Percentiles rank a stretch among this genome's conserved stretches.
Evolutionary conservation across 2,888 invertebrate genomes (phyloP).

Genomic region (Eucera pruinosa): DNA sequence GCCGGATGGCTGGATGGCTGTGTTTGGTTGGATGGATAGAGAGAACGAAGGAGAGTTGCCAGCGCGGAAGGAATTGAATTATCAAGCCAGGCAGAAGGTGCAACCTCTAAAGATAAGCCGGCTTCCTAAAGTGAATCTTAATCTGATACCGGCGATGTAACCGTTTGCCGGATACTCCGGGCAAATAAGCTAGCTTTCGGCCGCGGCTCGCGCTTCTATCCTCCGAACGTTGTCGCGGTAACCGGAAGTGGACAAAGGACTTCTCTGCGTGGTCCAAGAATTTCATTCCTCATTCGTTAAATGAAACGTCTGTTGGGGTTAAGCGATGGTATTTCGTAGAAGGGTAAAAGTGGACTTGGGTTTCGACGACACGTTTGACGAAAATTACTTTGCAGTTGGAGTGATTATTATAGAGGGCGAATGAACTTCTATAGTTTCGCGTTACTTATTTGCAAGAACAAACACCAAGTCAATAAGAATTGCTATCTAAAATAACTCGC

Average conservation of each 20-base stretch:
- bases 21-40: slow-evolving; percentile 56
- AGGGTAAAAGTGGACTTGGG: background rate
- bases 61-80: slow-evolving; percentile 83
- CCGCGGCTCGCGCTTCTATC: background rate
- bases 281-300: background rate
- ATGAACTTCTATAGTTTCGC: background rate
- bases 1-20: slow-evolving; percentile 39
- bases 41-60: slow-evolving; percentile 71
- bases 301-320: background rate
- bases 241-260: background rate
- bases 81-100: slow-evolving; percentile 83
- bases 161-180: slow-evolving; percentile 63
- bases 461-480: too few species aligned
- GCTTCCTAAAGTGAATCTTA: slow-evolving; percentile 75
- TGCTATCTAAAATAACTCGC: too few species aligned
- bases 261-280: background rate
- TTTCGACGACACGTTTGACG: background rate
- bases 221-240: background rate
- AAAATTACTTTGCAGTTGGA: background rate
- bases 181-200: slow-evolving; percentile 50
- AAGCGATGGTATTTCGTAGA: too few species aligned
- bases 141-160: slow-evolving; percentile 70
- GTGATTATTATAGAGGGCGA: background rate
- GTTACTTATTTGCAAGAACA: too few species aligned
- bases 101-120: slow-evolving; percentile 77